A percentile compares a stretch with the other conserved stretches of the same genome.
phyloP scores from a whole-genome alignment of 2,888 invertebrate genomes.

The Bhutanitis thaidina region DNA sequence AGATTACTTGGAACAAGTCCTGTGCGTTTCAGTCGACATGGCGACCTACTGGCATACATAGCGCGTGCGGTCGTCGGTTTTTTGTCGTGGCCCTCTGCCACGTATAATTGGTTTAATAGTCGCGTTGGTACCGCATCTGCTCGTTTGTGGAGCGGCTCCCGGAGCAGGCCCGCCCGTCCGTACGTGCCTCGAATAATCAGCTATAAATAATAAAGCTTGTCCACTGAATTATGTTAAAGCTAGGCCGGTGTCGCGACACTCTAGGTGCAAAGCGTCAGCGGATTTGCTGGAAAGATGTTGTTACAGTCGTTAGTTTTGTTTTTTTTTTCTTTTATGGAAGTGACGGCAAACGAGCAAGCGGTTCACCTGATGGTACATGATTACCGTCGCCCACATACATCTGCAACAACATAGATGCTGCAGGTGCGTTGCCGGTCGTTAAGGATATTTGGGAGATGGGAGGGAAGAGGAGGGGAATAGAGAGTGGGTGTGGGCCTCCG shows the following conservation, averaged over 20 bases:
- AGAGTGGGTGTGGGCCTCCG: too few species aligned
- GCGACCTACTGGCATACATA: conserved; percentile 45
- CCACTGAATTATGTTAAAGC: conserved; percentile 4
- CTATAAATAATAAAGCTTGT: neutral
- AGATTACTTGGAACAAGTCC: neutral
- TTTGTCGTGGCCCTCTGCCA: conserved; percentile 30
- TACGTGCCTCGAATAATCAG: conserved; percentile 12
- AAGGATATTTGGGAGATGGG: too few species aligned
- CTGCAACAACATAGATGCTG: too few species aligned
- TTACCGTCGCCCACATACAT: too few species aligned
- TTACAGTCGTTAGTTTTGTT: too few species aligned
- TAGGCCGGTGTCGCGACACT: neutral
- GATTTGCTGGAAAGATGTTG: neutral
- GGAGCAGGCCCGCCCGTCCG: conserved; percentile 29
- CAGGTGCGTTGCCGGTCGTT: too few species aligned
- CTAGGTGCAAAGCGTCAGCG: neutral
- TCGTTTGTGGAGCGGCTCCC: conserved; percentile 40
- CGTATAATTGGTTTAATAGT: conserved; percentile 54
- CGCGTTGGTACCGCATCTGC: conserved; percentile 22
- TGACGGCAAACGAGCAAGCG: too few species aligned
- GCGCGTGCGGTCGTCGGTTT: conserved; percentile 34
- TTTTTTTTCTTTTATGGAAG: too few species aligned
- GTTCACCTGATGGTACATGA: too few species aligned
- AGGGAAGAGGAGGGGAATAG: too few species aligned
- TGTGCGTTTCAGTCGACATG: neutral